Conservation (phyloP, 2,797 vertebrate genomes). For the Stomatorhinus walkeri region DNA sequence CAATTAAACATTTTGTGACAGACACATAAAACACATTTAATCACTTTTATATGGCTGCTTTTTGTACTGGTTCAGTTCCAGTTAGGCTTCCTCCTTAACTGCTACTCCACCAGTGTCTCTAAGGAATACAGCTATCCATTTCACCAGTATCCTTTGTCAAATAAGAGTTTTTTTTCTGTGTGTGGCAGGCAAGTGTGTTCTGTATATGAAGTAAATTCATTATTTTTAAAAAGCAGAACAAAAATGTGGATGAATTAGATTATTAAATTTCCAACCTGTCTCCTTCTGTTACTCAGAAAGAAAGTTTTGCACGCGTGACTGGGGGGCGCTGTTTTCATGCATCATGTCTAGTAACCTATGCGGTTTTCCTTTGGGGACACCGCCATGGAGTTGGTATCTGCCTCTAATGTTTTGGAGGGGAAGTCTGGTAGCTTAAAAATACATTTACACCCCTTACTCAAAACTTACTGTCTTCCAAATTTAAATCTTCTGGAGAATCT, state of each 20-base stretch:
- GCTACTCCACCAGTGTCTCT: neutral
- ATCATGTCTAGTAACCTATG: slow-evolving; percentile 13
- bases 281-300: neutral
- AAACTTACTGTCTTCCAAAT: neutral
- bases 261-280: neutral
- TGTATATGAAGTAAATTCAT: neutral
- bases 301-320: neutral
- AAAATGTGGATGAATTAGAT: neutral
- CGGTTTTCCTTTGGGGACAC: neutral
- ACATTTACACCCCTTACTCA: neutral
- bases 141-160: neutral
- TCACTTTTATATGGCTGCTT: neutral
- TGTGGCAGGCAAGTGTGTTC: neutral
- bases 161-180: neutral
- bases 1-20: neutral
- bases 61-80: neutral
- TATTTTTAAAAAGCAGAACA: neutral
- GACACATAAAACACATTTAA: neutral
- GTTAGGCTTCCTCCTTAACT: neutral
- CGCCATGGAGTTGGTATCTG: slow-evolving; percentile 4
- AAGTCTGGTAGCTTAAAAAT: neutral
- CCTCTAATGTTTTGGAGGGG: neutral
- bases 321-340: neutral
- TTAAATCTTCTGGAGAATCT: neutral
- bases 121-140: neutral